These are phyloP conservation scores for Cotesia typhae DNA, from an alignment of 1,140 invertebrate species.

Conservation along the genomic window DNA sequence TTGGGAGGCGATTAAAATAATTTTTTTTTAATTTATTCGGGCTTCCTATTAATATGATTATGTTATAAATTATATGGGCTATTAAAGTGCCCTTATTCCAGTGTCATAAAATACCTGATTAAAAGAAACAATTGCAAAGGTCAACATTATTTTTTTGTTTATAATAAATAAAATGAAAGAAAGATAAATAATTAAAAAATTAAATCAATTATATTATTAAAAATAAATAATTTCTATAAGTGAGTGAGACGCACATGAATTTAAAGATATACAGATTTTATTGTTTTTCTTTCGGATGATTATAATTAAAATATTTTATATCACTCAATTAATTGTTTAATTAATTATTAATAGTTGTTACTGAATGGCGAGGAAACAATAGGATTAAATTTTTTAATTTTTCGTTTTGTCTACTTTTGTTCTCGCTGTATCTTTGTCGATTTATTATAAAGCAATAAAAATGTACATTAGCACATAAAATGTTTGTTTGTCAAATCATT, in stretches of 20 bases:
- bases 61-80: constrained; percentile 14
- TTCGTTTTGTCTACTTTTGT: constrained; percentile 44
- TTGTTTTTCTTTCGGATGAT: too few species aligned
- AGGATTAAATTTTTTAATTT: constrained; percentile 20
- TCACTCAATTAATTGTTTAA: too few species aligned
- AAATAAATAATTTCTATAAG: too few species aligned
- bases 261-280: too few species aligned
- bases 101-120: constrained; percentile 20
- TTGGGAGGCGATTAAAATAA: constrained; percentile 52
- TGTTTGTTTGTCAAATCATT: constrained; percentile 57
- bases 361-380: constrained; percentile 3
- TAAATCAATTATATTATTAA: too few species aligned
- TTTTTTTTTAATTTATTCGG: not conserved
- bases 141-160: not conserved
- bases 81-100: constrained; percentile 13
- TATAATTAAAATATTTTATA: too few species aligned
- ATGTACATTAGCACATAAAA: constrained; percentile 62
- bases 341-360: constrained; percentile 1
- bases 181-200: too few species aligned
- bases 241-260: too few species aligned
- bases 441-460: constrained; percentile 65
- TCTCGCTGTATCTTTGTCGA: constrained; percentile 61
- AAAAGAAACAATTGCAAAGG: not conserved
- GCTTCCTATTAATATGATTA: constrained; percentile 17
- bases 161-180: not conserved